Conservation (phyloP, 1,140 invertebrate genomes). For the Pissodes strobi region DNA sequence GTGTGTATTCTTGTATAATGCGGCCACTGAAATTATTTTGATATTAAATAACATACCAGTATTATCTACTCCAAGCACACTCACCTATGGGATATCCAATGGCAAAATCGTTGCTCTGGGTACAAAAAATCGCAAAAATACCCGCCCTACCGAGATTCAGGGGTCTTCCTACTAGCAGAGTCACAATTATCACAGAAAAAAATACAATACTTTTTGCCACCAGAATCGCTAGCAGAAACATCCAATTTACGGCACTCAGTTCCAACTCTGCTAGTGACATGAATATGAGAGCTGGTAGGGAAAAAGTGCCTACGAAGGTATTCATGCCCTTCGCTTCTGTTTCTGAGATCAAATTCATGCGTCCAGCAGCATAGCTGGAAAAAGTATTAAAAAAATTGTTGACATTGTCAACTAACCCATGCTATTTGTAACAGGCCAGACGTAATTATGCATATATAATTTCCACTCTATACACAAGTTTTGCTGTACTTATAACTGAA, state of each 20-base stretch:
- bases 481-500: too few species aligned
- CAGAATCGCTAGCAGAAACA: slow-evolving; percentile 82
- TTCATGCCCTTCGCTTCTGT: slow-evolving; percentile 89
- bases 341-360: slow-evolving; percentile 80
- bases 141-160: slow-evolving; percentile 83
- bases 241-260: slow-evolving; percentile 86
- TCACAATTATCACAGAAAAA: slow-evolving; percentile 77
- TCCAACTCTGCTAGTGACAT: slow-evolving; percentile 84
- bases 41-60: too few species aligned
- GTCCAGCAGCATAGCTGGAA: slow-evolving; percentile 84
- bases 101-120: slow-evolving; percentile 98
- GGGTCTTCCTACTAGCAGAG: slow-evolving; percentile 77
- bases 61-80: too few species aligned
- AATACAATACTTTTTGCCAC: slow-evolving; percentile 88
- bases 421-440: too few species aligned
- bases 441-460: too few species aligned
- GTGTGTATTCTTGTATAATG: slow-evolving; percentile 76
- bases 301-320: slow-evolving; percentile 92
- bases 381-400: too few species aligned
- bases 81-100: slow-evolving; percentile 94
- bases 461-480: too few species aligned
- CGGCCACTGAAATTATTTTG: slow-evolving; percentile 72
- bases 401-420: too few species aligned
- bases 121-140: slow-evolving; percentile 92
- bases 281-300: slow-evolving; percentile 90